Evolutionary conservation across 2,888 invertebrate genomes (phyloP).

Genomic region (Thera britannica): DNA sequence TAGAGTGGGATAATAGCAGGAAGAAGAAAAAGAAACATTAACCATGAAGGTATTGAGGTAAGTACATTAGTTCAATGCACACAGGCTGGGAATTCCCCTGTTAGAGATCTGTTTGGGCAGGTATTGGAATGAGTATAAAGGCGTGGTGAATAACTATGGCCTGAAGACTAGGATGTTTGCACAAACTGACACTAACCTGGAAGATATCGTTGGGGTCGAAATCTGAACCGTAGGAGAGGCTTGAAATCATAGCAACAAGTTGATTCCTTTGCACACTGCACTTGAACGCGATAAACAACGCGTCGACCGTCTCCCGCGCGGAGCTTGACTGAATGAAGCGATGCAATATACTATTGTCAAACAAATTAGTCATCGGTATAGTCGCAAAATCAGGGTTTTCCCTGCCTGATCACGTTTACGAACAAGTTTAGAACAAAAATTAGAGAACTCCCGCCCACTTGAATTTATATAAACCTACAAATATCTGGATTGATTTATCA

Average conservation of each 20-base stretch:
- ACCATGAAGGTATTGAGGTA: too few species aligned
- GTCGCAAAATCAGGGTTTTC: constrained; percentile 33
- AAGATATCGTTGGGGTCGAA: constrained; percentile 42
- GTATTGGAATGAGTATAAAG: too few species aligned
- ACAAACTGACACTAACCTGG: constrained; percentile 44
- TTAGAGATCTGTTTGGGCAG: too few species aligned
- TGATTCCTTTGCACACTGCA: constrained; percentile 24
- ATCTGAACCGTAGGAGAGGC: constrained; percentile 29
- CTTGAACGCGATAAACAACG: constrained; percentile 29
- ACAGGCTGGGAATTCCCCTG: neutral
- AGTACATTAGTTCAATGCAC: too few species aligned
- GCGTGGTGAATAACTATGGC: too few species aligned
- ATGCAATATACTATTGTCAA: constrained; percentile 11
- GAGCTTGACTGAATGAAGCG: neutral
- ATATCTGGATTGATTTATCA: too few species aligned
- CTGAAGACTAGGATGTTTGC: constrained; percentile 1
- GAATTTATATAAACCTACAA: too few species aligned
- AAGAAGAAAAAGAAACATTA: too few species aligned
- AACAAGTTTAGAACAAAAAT: neutral
- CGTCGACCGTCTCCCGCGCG: constrained; percentile 15
- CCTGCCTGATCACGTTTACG: constrained; percentile 17
- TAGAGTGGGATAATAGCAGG: too few species aligned
- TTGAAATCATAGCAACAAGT: constrained; percentile 45
- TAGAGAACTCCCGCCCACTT: too few species aligned
- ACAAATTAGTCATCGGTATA: constrained; percentile 34